phyloP scores from a whole-genome alignment of 2,113 vertebrate species.

The Melanocharis versteri region DNA sequence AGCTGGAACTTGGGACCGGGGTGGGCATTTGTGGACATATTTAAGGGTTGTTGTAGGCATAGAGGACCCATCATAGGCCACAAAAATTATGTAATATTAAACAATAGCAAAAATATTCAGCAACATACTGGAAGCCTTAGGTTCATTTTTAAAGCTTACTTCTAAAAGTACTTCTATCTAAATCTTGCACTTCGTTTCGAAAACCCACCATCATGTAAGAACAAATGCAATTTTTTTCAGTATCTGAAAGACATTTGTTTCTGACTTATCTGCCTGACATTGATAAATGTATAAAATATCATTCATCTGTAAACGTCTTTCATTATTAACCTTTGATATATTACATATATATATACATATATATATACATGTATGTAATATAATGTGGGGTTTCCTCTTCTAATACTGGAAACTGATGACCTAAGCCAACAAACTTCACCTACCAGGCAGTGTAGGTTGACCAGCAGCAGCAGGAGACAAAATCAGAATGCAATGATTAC shows the following conservation, averaged over 20 bases:
- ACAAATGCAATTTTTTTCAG: background rate
- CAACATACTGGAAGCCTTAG: background rate
- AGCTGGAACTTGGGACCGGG: rapidly evolving
- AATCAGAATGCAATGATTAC: background rate
- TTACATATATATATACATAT: background rate
- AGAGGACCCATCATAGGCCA: background rate
- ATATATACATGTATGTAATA: no score
- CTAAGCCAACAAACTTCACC: background rate
- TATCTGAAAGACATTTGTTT: background rate
- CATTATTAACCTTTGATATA: background rate
- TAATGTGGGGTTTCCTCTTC: background rate
- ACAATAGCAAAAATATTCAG: background rate
- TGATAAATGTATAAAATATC: background rate
- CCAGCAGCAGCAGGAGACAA: background rate
- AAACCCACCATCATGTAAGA: background rate
- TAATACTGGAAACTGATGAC: background rate
- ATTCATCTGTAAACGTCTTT: background rate
- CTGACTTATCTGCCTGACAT: background rate
- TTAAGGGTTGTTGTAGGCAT: background rate
- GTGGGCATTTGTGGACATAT: background rate
- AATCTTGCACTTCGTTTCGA: background rate
- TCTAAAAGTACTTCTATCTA: background rate
- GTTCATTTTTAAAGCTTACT: background rate
- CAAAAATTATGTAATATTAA: background rate
- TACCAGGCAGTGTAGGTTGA: background rate